These are phyloP conservation scores for Pristis pectinata DNA, from an alignment of 2,797 vertebrate genomes.

Conservation along the genomic window DNA sequence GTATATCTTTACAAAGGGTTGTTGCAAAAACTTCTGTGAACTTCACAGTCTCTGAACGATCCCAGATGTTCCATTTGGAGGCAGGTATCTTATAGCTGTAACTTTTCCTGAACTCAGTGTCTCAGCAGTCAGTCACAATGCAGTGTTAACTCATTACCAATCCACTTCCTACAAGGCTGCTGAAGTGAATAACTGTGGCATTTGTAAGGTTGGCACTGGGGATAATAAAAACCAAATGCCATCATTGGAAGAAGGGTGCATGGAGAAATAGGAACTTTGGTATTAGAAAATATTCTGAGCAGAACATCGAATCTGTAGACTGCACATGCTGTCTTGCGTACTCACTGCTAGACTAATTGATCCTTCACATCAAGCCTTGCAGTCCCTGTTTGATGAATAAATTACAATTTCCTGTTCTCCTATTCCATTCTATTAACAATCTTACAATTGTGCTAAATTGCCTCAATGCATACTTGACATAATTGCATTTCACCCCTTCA, in stretches of 20 bases:
- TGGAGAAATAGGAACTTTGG: not conserved
- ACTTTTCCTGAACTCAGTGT: not conserved
- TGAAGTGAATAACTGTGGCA: not conserved
- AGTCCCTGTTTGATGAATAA: not conserved
- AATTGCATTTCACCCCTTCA: not conserved
- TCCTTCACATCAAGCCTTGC: not conserved
- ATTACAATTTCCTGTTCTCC: constrained; percentile 26
- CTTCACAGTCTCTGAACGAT: constrained; percentile 23
- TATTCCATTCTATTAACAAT: constrained; percentile 19
- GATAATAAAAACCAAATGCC: not conserved
- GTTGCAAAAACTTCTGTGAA: not conserved
- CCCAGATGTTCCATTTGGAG: constrained; percentile 18
- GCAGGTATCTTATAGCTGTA: constrained; percentile 28
- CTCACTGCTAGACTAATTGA: not conserved
- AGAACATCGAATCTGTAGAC: not conserved
- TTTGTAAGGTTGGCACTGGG: not conserved
- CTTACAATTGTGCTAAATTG: constrained; percentile 16
- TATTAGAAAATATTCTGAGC: not conserved
- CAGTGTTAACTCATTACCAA: constrained; percentile 1
- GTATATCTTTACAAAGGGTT: not conserved
- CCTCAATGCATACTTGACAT: not conserved
- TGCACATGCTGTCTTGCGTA: not conserved
- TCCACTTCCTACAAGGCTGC: not conserved
- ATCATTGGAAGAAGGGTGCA: not conserved
- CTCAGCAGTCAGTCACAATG: not conserved